Evolutionary conservation across 2,797 vertebrate genomes (phyloP).

Genomic region (Denticeps clupeoides): DNA sequence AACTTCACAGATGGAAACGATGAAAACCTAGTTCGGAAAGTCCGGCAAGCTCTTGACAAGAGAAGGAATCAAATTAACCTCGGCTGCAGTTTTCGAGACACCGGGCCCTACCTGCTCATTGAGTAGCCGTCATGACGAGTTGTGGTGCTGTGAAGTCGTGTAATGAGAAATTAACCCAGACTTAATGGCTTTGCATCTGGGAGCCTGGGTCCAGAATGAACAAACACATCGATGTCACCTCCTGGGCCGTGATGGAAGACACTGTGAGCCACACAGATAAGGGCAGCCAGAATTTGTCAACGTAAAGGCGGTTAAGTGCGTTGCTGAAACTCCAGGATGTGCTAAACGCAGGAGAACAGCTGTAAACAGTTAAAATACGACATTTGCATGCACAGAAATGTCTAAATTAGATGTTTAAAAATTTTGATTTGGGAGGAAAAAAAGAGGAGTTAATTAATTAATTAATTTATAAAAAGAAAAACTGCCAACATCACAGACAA

Average conservation of each 20-base stretch:
- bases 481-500: not conserved
- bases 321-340: not conserved
- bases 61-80: conserved; percentile 38
- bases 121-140: conserved; percentile 10
- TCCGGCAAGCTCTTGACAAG: conserved; percentile 28
- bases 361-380: not conserved
- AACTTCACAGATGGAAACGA: conserved; percentile 35
- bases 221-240: conserved; percentile 11
- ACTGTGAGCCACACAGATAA: not conserved
- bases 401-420: too few relatives aligned
- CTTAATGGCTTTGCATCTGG: conserved; percentile 23
- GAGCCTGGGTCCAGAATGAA: conserved; percentile 9
- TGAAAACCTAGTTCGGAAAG: conserved; percentile 33
- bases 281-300: not conserved
- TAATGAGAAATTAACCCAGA: conserved; percentile 32
- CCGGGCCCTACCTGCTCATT: conserved; percentile 28
- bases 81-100: conserved; percentile 14
- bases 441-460: not conserved
- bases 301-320: not conserved
- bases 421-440: too few relatives aligned
- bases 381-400: not conserved
- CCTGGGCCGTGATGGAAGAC: conserved; percentile 16
- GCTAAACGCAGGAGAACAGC: not conserved
- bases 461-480: not conserved
- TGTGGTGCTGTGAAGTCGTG: conserved; percentile 24